Conservation (phyloP, 1,140 invertebrate species). For the Pseudomyrmex sp. region DNA sequence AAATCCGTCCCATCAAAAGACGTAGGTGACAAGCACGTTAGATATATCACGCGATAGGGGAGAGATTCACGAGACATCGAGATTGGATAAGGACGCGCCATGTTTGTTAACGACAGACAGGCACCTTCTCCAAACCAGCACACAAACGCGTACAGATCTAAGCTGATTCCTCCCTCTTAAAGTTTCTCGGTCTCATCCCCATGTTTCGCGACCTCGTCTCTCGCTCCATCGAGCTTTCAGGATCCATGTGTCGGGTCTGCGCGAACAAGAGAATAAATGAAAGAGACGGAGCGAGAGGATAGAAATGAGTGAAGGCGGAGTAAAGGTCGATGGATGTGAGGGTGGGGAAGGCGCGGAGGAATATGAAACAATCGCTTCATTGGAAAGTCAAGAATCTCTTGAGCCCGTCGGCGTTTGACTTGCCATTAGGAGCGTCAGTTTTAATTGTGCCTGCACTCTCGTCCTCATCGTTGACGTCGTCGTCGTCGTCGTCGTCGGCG, state of each 20-base stretch:
- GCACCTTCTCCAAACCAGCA: constrained; percentile 41
- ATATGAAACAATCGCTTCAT: constrained; percentile 86
- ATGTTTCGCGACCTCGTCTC: constrained; percentile 49
- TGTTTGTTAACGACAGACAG: constrained; percentile 69
- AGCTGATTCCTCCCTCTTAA: constrained; percentile 69
- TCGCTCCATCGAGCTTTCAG: constrained; percentile 69
- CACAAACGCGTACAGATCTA: constrained; percentile 64
- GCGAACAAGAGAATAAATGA: constrained; percentile 68
- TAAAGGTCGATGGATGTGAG: constrained; percentile 64
- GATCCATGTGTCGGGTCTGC: constrained; percentile 71
- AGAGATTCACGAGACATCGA: constrained; percentile 55
- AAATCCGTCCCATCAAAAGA: constrained; percentile 40
- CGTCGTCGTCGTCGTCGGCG: constrained; percentile 66
- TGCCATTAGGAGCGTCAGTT: constrained; percentile 86
- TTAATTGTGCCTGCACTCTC: constrained; percentile 84
- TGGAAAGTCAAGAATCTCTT: constrained; percentile 86
- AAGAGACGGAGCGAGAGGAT: constrained; percentile 54
- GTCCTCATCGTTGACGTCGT: constrained; percentile 72
- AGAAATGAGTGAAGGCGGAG: constrained; percentile 52
- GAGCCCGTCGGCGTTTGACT: constrained; percentile 85
- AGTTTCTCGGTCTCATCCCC: constrained; percentile 64
- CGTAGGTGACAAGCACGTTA: constrained; percentile 25
- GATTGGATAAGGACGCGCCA: constrained; percentile 60
- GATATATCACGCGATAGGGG: constrained; percentile 40
- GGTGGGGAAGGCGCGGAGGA: constrained; percentile 78